Evolutionary conservation across 2,888 invertebrate species (phyloP).

Genomic region (Metacarcinus magister): DNA sequence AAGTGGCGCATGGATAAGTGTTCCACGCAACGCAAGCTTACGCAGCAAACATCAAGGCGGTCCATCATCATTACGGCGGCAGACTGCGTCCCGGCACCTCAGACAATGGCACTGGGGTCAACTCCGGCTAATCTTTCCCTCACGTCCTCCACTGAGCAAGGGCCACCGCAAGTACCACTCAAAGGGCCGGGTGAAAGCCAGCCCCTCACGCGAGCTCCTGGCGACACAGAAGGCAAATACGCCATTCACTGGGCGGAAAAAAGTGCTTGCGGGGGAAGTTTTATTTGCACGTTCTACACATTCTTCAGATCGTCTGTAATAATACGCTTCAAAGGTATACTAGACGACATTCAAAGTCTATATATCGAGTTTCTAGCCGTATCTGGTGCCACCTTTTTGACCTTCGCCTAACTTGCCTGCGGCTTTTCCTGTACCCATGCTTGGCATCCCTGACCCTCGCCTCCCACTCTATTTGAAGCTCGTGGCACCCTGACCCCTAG

Average conservation of each 20-base stretch:
- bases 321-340: background rate
- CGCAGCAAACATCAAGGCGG: conserved; percentile 10
- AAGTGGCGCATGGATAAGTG: background rate
- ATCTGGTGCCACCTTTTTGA: background rate
- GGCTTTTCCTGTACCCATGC: conserved; percentile 38
- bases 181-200: conserved; percentile 32
- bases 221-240: background rate
- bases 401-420: conserved; percentile 18
- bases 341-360: background rate
- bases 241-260: background rate
- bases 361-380: conserved; percentile 13
- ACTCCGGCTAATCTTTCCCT: conserved; percentile 39
- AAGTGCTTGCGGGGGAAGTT: background rate
- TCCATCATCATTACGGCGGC: conserved; percentile 31
- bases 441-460: conserved; percentile 62
- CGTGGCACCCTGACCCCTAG: conserved; percentile 57
- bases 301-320: background rate
- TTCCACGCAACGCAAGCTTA: conserved; percentile 5
- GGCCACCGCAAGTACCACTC: background rate
- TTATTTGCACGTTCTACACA: background rate
- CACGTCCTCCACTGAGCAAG: conserved; percentile 27
- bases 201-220: conserved; percentile 11
- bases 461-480: conserved; percentile 38
- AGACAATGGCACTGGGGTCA: conserved; percentile 56
- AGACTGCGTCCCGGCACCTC: background rate